A percentile compares a stretch with the other conserved stretches of the same genome.
These are phyloP conservation scores for Cephus pygmeus DNA, from an alignment of 2,888 invertebrate species.

Conservation along the genomic window DNA sequence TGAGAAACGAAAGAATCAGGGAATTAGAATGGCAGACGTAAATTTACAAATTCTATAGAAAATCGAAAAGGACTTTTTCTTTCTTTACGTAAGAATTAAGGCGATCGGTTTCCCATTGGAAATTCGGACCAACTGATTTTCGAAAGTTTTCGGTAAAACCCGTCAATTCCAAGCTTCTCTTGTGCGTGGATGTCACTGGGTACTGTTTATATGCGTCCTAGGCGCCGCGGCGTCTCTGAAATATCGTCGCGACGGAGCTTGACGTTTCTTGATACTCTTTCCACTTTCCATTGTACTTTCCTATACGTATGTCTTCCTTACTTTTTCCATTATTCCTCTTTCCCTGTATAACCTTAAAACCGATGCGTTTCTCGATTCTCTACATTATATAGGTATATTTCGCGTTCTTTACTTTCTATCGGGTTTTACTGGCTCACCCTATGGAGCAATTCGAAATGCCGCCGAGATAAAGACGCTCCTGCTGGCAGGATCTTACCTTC, in stretches of 20 bases:
- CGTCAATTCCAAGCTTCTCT: neutral
- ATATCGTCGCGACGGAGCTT: conserved; percentile 21
- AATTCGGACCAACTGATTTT: neutral
- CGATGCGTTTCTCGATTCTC: neutral
- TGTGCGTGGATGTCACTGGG: conserved; percentile 3
- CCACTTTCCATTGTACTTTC: neutral
- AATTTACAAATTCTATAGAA: neutral
- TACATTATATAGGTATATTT: too few relatives aligned
- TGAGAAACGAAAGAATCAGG: neutral
- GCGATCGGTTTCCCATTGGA: neutral
- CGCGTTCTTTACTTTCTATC: neutral
- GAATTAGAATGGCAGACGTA: neutral
- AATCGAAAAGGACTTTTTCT: neutral
- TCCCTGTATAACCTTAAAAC: neutral
- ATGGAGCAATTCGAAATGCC: neutral
- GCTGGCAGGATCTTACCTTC: neutral
- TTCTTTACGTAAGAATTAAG: too few relatives aligned
- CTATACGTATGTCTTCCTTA: neutral
- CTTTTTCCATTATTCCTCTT: neutral
- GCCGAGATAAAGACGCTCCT: neutral
- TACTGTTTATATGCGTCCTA: conserved; percentile 9
- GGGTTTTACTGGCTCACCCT: neutral
- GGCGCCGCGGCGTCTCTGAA: conserved; percentile 17
- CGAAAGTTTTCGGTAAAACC: neutral
- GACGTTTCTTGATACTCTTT: conserved; percentile 13